A percentile compares a stretch with the other conserved stretches of the same genome.
These are phyloP conservation scores for Rapana venosa DNA, from an alignment of 2,888 invertebrate species.

Conservation along the genomic window DNA sequence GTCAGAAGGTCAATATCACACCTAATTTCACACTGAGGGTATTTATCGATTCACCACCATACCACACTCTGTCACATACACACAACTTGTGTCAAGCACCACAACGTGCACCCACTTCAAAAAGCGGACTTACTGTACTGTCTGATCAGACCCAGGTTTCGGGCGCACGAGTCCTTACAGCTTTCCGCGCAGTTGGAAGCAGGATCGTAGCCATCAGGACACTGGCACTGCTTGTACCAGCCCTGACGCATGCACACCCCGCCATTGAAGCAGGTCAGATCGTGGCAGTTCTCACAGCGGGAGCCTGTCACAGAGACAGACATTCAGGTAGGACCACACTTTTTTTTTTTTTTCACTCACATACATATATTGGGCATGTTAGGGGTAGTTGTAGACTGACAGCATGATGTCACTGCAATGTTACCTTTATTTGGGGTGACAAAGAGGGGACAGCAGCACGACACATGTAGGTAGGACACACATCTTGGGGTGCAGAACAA, in stretches of 20 bases:
- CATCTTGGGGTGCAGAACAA: no score
- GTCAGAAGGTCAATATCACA: no score
- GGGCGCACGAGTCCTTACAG: neutral
- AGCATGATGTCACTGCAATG: no score
- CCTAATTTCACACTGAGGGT: no score
- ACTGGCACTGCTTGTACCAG: slow-evolving; percentile 53
- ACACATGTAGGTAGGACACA: no score
- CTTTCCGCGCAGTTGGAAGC: slow-evolving; percentile 53
- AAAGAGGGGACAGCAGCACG: no score
- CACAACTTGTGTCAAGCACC: neutral
- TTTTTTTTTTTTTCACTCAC: no score
- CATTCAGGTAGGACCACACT: no score
- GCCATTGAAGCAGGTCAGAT: slow-evolving; percentile 56
- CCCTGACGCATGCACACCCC: slow-evolving; percentile 56
- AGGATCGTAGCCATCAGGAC: slow-evolving; percentile 53
- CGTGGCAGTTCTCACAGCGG: slow-evolving; percentile 59
- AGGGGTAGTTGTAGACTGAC: no score
- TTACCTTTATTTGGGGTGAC: no score
- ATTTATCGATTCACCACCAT: neutral
- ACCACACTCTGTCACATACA: neutral
- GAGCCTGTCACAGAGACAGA: slow-evolving; percentile 29
- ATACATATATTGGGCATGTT: no score
- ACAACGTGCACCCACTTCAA: neutral
- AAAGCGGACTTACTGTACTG: slow-evolving; percentile 12
- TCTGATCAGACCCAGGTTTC: neutral